Evolutionary conservation across 2,888 invertebrate genomes (phyloP), one percentile per base, ranked within the genome.

Genomic region (Keiferia lycopersicella): DNA sequence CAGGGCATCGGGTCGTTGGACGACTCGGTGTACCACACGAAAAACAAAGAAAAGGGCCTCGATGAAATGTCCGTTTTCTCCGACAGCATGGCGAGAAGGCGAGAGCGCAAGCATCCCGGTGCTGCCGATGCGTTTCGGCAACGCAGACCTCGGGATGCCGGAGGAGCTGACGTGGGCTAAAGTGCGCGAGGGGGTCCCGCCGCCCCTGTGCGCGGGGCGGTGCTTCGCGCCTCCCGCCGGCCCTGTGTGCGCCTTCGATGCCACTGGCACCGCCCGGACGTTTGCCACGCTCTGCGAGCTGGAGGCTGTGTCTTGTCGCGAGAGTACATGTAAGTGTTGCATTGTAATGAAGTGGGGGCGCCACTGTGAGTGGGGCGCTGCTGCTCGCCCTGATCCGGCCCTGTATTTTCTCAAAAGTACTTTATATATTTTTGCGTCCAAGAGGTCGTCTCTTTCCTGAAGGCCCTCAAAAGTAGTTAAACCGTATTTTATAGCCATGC

Each of bases 171-270:
- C 77, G 64, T 71, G 82, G 50, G 79, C 78, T 14, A 76, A 82
- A 38, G 89, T 90, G 57, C 69, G 86, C 45, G 91, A 91, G 69
- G 89, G 88, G 1, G 86, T 88, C 11, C 90, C 90, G 1, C 88
- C 87, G 0, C 89, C 89, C 0, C 81, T 91, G 14, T 88, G 92
- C 71, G 84, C 90, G 61, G 87, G 86, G 1, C 70, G 83, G 22
- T 91, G 91, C 69, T 82, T 73, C 0, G 74, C 87, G 1, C 85
- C 92, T 0, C 87, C 89, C 0, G 83, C 88, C 0, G 93, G 93
- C 0, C 93, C 93, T 0, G 92, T 93, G 2, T 93, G 93, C 73
- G 93, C 92, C 0, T 93, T 93, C 66, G 93, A 93, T 70, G 93
- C 92, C 0, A 82, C 92, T 0, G 93, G 93, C 34, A 86, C 91